phyloP scores from a whole-genome alignment of 2,888 invertebrate genomes.

The Meiosimyza decipiens region DNA sequence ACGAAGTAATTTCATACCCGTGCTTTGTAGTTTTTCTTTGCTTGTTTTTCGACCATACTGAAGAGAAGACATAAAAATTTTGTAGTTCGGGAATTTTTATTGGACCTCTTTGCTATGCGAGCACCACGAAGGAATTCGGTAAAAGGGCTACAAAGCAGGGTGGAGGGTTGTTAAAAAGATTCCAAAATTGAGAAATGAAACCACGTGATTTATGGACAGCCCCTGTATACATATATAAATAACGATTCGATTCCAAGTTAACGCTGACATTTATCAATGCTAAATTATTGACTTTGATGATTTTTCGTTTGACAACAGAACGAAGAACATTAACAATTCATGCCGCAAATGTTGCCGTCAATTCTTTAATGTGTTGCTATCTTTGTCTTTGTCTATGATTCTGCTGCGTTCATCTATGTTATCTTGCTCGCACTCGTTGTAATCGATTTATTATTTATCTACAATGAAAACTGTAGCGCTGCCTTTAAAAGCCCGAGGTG shows the following conservation, averaged over 20 bases:
- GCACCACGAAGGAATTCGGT: too few relatives aligned
- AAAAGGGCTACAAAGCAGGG: too few relatives aligned
- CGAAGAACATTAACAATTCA: constrained; percentile 29
- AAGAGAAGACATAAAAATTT: too few relatives aligned
- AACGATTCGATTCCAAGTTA: background rate
- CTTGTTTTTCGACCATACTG: too few relatives aligned
- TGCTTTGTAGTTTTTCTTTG: too few relatives aligned
- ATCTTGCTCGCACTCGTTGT: background rate
- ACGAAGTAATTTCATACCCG: too few relatives aligned
- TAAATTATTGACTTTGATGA: constrained; percentile 39
- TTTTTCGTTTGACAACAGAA: constrained; percentile 29
- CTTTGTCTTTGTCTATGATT: background rate
- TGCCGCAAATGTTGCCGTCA: constrained; percentile 29
- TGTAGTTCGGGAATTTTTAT: too few relatives aligned
- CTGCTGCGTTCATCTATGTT: background rate
- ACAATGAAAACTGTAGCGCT: constrained; percentile 22
- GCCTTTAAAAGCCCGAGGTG: background rate
- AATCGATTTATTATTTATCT: constrained; percentile 22
- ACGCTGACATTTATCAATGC: constrained; percentile 48
- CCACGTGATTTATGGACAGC: too few relatives aligned
- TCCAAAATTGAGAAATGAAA: too few relatives aligned
- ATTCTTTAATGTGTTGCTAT: constrained; percentile 13
- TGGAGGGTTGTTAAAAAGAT: too few relatives aligned
- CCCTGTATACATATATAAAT: background rate
- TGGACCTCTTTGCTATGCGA: too few relatives aligned